Conservation (phyloP, 2,888 invertebrate species). For the Rhagonycha lutea region DNA sequence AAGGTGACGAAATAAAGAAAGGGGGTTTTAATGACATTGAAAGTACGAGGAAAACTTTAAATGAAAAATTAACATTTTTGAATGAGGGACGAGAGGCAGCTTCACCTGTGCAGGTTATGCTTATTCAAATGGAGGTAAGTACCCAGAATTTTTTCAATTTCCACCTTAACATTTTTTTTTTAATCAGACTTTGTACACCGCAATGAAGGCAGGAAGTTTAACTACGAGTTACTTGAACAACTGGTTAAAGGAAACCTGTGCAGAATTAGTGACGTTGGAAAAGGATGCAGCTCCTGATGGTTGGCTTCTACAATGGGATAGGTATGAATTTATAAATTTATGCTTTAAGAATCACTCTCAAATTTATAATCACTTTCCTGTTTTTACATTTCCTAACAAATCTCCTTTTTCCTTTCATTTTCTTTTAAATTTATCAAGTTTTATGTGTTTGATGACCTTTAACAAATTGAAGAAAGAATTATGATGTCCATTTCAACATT, state of each 20-base stretch:
- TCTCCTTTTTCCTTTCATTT: background rate
- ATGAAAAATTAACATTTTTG: slow-evolving; percentile 63
- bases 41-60: slow-evolving; percentile 55
- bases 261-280: slow-evolving; percentile 66
- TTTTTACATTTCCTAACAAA: background rate
- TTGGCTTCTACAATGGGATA: slow-evolving; percentile 76
- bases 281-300: slow-evolving; percentile 68
- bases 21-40: slow-evolving; percentile 47
- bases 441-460: slow-evolving; percentile 1
- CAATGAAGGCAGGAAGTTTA: slow-evolving; percentile 65
- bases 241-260: slow-evolving; percentile 64
- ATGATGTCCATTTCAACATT: background rate
- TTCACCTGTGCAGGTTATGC: slow-evolving; percentile 63
- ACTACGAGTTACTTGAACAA: slow-evolving; percentile 62
- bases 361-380: background rate
- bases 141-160: background rate
- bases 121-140: slow-evolving; percentile 63
- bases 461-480: background rate
- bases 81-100: slow-evolving; percentile 60
- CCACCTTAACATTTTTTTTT: slow-evolving; percentile 2
- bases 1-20: slow-evolving; percentile 2
- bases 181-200: slow-evolving; percentile 65
- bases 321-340: slow-evolving; percentile 59
- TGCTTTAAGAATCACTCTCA: background rate
- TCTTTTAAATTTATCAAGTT: slow-evolving; percentile 1